phyloP scores from a whole-genome alignment of 2,888 invertebrate genomes.

The Zaprionus obscuricornis region DNA sequence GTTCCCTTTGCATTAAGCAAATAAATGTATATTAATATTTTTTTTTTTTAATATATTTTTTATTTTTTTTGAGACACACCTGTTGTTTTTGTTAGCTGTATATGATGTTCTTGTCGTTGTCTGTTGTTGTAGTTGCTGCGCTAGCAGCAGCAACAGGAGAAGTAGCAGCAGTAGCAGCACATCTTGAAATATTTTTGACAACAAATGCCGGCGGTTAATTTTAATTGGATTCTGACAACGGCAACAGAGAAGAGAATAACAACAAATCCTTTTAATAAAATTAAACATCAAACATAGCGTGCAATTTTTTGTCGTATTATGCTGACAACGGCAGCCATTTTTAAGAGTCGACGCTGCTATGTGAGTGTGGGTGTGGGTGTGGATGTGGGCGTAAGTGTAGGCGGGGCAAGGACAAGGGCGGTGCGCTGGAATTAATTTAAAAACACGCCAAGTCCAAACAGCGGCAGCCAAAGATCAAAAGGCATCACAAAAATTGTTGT shows the following conservation, averaged over 20 bases:
- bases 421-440: slow-evolving; percentile 80
- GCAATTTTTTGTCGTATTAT: slow-evolving; percentile 76
- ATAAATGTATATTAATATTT: no score
- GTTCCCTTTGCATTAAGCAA: no score
- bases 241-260: slow-evolving; percentile 49
- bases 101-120: no score
- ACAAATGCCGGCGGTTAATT: slow-evolving; percentile 79
- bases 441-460: slow-evolving; percentile 79
- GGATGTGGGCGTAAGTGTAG: no score
- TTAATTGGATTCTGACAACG: slow-evolving; percentile 80
- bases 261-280: slow-evolving; percentile 80
- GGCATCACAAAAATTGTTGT: slow-evolving; percentile 71
- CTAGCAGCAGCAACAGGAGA: no score
- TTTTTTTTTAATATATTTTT: not conserved
- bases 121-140: slow-evolving; percentile 17
- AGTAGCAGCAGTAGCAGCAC: no score
- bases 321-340: slow-evolving; percentile 69
- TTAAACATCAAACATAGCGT: slow-evolving; percentile 79
- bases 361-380: not conserved
- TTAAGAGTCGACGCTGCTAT: no score
- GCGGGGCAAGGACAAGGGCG: slow-evolving; percentile 26
- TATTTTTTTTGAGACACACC: slow-evolving; percentile 2
- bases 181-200: slow-evolving; percentile 69
- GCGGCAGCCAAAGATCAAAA: slow-evolving; percentile 70
- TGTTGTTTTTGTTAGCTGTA: slow-evolving; percentile 36